Evolutionary conservation across 2,888 invertebrate species (phyloP).

Genomic region (Parthenolecanium corni): DNA sequence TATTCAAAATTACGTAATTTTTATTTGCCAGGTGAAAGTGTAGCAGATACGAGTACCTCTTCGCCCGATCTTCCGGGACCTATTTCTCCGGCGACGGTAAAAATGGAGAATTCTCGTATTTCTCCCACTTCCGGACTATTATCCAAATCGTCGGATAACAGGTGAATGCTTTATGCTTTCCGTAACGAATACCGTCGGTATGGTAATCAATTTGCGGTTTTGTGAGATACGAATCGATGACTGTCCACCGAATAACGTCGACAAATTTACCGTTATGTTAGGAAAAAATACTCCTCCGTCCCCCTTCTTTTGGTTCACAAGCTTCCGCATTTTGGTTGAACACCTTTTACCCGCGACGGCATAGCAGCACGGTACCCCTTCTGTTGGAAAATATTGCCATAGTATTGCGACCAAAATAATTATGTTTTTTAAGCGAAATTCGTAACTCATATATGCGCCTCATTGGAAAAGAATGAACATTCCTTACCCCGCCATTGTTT

Average conservation of each 20-base stretch:
- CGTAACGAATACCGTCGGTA: neutral
- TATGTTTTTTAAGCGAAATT: too few species aligned
- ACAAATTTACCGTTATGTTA: neutral
- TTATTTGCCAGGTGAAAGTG: constrained; percentile 73
- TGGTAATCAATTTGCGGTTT: neutral
- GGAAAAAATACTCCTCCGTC: too few species aligned
- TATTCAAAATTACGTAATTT: too few species aligned
- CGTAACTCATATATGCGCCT: too few species aligned
- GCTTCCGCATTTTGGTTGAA: too few species aligned
- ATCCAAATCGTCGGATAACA: constrained; percentile 28
- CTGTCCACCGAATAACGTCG: neutral
- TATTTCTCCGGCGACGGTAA: constrained; percentile 53
- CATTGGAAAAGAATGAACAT: too few species aligned
- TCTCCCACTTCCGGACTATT: constrained; percentile 33
- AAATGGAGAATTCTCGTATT: constrained; percentile 35
- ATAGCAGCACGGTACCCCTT: too few species aligned
- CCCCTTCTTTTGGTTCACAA: too few species aligned
- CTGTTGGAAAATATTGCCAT: too few species aligned
- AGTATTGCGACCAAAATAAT: too few species aligned
- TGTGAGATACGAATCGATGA: neutral
- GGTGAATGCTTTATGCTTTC: neutral
- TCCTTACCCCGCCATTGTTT: too few species aligned
- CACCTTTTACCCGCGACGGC: too few species aligned
- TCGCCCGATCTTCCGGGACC: constrained; percentile 77
- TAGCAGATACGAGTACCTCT: constrained; percentile 85